phyloP scores from a whole-genome alignment of 2,113 vertebrate genomes.

The Trochalopteron elliotii region DNA sequence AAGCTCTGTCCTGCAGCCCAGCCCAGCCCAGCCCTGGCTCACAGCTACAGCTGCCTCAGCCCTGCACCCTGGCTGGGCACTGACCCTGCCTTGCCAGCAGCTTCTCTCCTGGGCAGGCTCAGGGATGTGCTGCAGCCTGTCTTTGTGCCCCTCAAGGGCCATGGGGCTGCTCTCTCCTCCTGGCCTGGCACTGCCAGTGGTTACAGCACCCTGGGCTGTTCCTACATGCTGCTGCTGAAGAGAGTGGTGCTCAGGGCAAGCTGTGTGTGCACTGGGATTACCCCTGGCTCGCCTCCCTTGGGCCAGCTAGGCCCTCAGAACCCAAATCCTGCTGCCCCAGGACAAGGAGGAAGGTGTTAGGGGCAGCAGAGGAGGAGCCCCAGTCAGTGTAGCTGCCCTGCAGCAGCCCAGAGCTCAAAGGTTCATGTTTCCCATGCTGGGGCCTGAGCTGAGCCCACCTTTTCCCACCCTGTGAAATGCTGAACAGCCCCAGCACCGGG shows the following conservation, averaged over 20 bases:
- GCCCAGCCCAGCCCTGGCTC: background rate
- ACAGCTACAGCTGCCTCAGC: background rate
- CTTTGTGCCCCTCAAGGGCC: background rate
- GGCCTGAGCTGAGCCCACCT: background rate
- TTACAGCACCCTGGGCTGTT: background rate
- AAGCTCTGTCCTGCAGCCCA: background rate
- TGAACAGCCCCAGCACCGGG: background rate
- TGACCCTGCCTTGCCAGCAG: background rate
- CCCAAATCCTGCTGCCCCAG: background rate
- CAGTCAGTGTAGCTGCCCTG: background rate
- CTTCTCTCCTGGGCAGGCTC: background rate
- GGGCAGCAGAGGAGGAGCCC: background rate
- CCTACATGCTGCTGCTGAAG: background rate
- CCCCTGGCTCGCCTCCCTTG: too few species aligned
- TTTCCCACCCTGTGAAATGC: rapidly evolving
- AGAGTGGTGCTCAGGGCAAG: background rate
- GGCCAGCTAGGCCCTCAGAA: background rate
- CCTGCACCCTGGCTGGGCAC: too few species aligned
- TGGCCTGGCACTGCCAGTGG: too few species aligned
- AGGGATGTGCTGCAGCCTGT: background rate
- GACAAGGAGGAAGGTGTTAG: background rate
- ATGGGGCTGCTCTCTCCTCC: background rate
- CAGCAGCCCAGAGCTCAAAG: background rate
- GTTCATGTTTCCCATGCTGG: background rate
- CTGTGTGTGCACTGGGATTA: background rate